Evolutionary conservation across 2,888 invertebrate species (phyloP).

Genomic region (Nomada flava): DNA sequence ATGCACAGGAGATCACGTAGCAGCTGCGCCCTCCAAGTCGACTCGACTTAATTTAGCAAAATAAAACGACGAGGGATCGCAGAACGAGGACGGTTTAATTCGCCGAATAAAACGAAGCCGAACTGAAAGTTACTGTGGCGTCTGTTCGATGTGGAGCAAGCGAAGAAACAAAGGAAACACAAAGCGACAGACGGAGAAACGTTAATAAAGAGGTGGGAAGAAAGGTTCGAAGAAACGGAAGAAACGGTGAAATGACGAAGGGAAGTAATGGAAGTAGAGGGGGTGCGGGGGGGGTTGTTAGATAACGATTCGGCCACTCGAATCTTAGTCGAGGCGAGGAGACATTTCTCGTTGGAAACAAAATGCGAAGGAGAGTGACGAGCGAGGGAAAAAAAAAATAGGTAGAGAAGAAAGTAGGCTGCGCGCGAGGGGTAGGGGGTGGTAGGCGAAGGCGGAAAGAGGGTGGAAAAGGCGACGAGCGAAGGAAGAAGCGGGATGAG

Average conservation of each 20-base stretch:
- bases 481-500: conserved; percentile 46
- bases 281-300: neutral
- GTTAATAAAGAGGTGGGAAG: conserved; percentile 1
- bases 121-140: conserved; percentile 52
- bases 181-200: neutral
- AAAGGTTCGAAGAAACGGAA: conserved; percentile 21
- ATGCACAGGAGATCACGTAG: conserved; percentile 16
- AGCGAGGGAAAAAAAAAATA: neutral
- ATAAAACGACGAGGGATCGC: conserved; percentile 48
- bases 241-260: conserved; percentile 19
- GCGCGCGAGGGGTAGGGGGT: too few relatives aligned
- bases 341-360: conserved; percentile 56
- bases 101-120: conserved; percentile 60
- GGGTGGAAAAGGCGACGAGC: conserved; percentile 4
- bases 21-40: conserved; percentile 45
- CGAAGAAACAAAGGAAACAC: neutral
- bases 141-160: conserved; percentile 11
- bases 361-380: conserved; percentile 46
- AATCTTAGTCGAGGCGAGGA: conserved; percentile 55
- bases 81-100: conserved; percentile 44
- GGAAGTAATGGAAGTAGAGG: conserved; percentile 42
- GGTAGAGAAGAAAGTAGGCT: neutral
- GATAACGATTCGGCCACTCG: conserved; percentile 58
- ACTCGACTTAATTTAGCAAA: conserved; percentile 59
- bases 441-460: neutral